A percentile compares a stretch with the other conserved stretches of the same genome.
Conservation (phyloP, 2,113 vertebrate genomes). For the Cromileptes altivelis region DNA sequence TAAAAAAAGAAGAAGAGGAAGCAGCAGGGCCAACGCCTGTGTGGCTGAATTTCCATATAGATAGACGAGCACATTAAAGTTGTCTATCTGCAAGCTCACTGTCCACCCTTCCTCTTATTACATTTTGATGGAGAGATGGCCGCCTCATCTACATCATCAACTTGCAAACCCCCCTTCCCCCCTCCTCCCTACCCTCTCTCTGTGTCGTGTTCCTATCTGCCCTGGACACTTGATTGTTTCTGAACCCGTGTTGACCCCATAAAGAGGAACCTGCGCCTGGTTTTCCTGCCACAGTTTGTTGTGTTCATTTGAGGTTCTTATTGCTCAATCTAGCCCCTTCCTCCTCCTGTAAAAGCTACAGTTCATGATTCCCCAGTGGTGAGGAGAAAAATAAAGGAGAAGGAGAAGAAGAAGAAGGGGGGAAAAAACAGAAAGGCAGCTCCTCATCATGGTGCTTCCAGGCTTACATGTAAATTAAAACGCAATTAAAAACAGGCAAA, state of each 20-base stretch:
- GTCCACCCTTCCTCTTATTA: conserved; percentile 79
- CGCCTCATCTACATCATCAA: conserved; percentile 74
- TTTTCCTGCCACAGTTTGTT: conserved; percentile 32
- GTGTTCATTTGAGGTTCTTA: conserved; percentile 34
- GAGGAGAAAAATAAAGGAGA: background rate
- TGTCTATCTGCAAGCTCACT: conserved; percentile 76
- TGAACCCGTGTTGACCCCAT: conserved; percentile 69
- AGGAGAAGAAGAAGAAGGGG: background rate
- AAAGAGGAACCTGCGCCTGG: conserved; percentile 60
- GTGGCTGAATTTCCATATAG: conserved; percentile 86
- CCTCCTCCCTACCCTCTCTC: conserved; percentile 13
- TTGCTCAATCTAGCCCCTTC: conserved; percentile 39
- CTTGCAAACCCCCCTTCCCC: conserved; percentile 32
- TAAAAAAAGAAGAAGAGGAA: conserved; percentile 46
- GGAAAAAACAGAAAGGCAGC: conserved; percentile 29
- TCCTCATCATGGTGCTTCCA: conserved; percentile 64
- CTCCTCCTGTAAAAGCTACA: conserved; percentile 41
- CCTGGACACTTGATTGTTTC: conserved; percentile 74
- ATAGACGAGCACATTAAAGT: conserved; percentile 83
- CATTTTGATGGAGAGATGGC: conserved; percentile 78
- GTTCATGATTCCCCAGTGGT: conserved; percentile 33
- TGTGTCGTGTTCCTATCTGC: conserved; percentile 54
- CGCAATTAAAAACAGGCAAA: conserved; percentile 85
- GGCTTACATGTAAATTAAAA: conserved; percentile 85
- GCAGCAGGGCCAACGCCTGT: conserved; percentile 50